Base-by-base conservation (phyloP, 2,888 invertebrate genomes). In the Hemaris fuciformis region DNA sequence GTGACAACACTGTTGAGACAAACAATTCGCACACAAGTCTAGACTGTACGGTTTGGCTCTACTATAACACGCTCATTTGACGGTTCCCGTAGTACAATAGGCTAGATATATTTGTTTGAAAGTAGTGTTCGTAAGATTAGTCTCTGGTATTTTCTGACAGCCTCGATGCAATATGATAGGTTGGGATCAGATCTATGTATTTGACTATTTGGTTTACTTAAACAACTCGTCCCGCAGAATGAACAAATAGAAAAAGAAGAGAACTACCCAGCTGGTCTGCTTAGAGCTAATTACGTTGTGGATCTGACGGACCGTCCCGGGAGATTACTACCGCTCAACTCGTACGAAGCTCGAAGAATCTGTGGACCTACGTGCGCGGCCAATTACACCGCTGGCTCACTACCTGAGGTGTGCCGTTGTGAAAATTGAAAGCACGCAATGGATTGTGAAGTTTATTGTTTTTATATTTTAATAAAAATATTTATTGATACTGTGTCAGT, bases 251-350 rank as follows among this genome's bases (percentile, higher is more conserved):
- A 74, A 0, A 65, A 41, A 0, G 67, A 65, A 0, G 78, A 82
- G 66, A 81, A 72, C n/a, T 91, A 75, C 68, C 94, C 95, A 0
- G 93, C 93, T 18, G 93, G 93, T 0, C 81, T 94, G 20, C 80
- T 95, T 4, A 87, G 93, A 1, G 91, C 93, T 7, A 95, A 94
- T 76, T 94, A 94, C 75, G 93, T 95, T 31, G 94, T 95, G 1
- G 95, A 95, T 70, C 80, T 95, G 27, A 93, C 91, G 77, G 74
- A 85, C 15, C 68, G 76, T 3, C 94, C 94, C 0, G 94, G 94
- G 0, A 76, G 84, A 0, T 71, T 94, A 48, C 69, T 92, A 13
- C 83, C 85, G 0, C 70, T 86, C 0, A 82, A 82, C 6, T 81
- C 91, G 1, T 69, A 68, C 0, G 86, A 84, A n/a, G 91, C 93